Evolutionary conservation across 92 coral and sea anemone species (phyloP).

Genomic region (Porites rus): DNA sequence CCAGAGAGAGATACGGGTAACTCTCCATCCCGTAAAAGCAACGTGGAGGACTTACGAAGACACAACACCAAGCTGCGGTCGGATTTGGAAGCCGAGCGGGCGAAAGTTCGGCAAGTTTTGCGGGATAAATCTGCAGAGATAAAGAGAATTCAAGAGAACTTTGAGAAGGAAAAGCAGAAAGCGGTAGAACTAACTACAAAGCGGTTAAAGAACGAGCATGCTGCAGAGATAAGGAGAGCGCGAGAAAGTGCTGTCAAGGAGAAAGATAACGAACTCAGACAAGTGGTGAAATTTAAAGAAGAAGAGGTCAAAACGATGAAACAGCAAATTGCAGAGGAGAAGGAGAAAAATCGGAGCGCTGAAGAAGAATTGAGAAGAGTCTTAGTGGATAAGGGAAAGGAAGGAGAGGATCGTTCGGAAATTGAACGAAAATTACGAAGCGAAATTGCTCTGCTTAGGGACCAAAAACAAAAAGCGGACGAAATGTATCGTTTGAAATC

Average conservation of each 20-base stretch:
- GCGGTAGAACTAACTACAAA: constrained; percentile 85
- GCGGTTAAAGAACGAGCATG: constrained; percentile 85
- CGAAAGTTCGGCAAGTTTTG: constrained; percentile 87
- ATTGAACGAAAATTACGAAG: constrained; percentile 74
- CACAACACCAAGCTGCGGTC: constrained; percentile 85
- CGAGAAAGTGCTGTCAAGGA: constrained; percentile 80
- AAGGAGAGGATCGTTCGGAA: constrained; percentile 72
- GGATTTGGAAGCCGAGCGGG: constrained; percentile 91
- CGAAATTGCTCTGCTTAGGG: constrained; percentile 77
- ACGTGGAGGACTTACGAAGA: constrained; percentile 83
- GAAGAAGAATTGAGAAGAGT: constrained; percentile 88
- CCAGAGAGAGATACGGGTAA: constrained; percentile 79
- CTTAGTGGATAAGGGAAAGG: constrained; percentile 67
- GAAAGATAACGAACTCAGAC: constrained; percentile 91
- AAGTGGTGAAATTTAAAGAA: constrained; percentile 89
- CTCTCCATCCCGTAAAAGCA: constrained; percentile 83
- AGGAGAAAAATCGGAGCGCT: constrained; percentile 80
- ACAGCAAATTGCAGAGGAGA: constrained; percentile 85
- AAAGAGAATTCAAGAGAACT: constrained; percentile 89
- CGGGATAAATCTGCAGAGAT: constrained; percentile 94
- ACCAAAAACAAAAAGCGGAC: constrained; percentile 87
- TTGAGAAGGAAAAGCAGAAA: constrained; percentile 89
- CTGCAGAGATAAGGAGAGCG: constrained; percentile 79
- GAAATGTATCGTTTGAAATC: constrained; percentile 82
- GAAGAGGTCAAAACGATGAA: constrained; percentile 93